Evolutionary conservation across 2,888 invertebrate genomes (phyloP).

Genomic region (Sarcophaga carnaria): DNA sequence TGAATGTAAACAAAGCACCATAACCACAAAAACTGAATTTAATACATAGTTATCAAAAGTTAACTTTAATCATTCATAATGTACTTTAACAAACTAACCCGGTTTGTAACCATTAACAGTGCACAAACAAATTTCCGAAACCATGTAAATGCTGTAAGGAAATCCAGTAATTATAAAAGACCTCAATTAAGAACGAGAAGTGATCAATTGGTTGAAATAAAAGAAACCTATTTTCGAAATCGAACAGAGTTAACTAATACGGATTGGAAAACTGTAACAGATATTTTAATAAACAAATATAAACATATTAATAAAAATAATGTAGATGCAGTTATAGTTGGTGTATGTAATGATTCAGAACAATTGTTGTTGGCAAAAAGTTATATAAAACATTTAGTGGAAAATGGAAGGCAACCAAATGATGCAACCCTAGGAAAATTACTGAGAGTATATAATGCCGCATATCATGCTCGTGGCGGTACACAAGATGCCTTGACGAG

Average conservation of each 20-base stretch:
- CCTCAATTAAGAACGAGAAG: constrained; percentile 63
- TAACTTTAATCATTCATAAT: constrained; percentile 21
- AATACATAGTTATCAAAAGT: not conserved
- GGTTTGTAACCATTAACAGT: constrained; percentile 9
- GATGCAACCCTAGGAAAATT: constrained; percentile 84
- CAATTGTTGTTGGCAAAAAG: constrained; percentile 83
- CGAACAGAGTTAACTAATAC: constrained; percentile 64
- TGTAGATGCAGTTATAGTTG: constrained; percentile 85
- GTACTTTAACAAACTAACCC: constrained; percentile 31
- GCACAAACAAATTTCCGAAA: not conserved
- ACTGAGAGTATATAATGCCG: constrained; percentile 83
- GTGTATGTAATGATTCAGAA: constrained; percentile 81
- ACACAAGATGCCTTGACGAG: constrained; percentile 34
- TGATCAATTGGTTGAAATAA: constrained; percentile 74
- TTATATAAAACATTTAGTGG: constrained; percentile 84
- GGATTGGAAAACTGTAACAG: constrained; percentile 76
- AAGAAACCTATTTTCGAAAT: constrained; percentile 69
- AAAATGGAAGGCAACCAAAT: constrained; percentile 82
- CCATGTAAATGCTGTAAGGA: constrained; percentile 5
- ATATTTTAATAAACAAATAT: constrained; percentile 72
- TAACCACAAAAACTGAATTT: constrained; percentile 2
- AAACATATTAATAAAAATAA: constrained; percentile 80
- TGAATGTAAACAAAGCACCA: constrained; percentile 14
- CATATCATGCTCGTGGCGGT: constrained; percentile 72
- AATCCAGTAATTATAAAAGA: constrained; percentile 70